Evolutionary conservation across 2,888 invertebrate genomes (phyloP), one percentile per base, ranked within the genome.

Genomic region (Ophion obscuratus): DNA sequence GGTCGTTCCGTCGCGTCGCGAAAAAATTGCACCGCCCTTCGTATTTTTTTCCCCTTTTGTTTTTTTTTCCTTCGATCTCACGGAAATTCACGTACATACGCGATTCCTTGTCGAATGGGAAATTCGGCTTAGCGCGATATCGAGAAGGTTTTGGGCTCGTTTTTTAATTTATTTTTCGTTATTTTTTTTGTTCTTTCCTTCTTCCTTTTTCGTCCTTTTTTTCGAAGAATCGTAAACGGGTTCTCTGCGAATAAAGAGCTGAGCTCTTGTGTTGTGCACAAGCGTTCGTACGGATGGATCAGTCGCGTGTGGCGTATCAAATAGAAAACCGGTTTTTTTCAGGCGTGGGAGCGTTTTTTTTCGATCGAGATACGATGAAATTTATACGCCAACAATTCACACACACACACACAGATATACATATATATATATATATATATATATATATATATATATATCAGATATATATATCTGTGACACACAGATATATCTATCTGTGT

Each of bases 1-100:
- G 77, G 75, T 87, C 81, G 87, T 89, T 89, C 93, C 93, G 93
- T 93, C 93, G 93, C 93, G 88, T 79, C 84, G 86, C 78, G 78
- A 85, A 67, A 74, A 67, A 53, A 59, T 64, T 47, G 14, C 53
- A 53, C n/a, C 7, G 27, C 10, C 2, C 64, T 40, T 62, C 66
- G 40, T 14, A 14, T 9, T 20, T 40, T 9, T 31, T 2, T n/a
- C 17, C 27, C 17, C 47, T 27, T 9, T 4, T 20, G 0, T n/a
- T 14, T 36, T 2, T 24, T 67, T 44, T 59, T 59, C 20, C 31
- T 53, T 14, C 6, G 11, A 53, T n/a, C 47, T 3, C 62, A 20
- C 14, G 66, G n/a, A 66, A 66, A 31, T 47, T 47, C 5, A 53
- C 27, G 47, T 17, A 20, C 27, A 20, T 20, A 0, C 6, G n/a